Percentiles rank a stretch among this genome's conserved stretches.
phyloP scores from a whole-genome alignment of 2,888 invertebrate species.

The Lysandra bellargus region DNA sequence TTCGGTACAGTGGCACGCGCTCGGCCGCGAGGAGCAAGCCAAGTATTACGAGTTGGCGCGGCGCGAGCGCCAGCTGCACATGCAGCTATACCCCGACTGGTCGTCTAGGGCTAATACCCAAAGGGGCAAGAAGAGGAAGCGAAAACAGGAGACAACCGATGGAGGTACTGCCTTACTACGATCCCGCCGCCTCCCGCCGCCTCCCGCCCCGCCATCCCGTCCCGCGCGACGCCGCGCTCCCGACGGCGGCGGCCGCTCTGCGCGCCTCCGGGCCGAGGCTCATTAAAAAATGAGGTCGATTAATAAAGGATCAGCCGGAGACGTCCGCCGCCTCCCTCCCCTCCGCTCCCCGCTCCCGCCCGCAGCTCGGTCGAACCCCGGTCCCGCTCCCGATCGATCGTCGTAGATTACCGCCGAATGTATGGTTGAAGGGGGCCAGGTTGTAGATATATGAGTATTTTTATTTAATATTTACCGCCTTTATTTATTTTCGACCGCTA shows the following conservation, averaged over 20 bases:
- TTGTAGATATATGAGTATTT: conserved; percentile 76
- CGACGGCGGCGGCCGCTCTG: conserved; percentile 60
- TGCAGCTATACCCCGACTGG: conserved; percentile 99
- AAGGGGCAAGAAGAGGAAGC: conserved; percentile 99
- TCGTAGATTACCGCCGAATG: conserved; percentile 71
- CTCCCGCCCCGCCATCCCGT: conserved; percentile 45
- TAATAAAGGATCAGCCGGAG: conserved; percentile 71
- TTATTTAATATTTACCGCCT: conserved; percentile 73
- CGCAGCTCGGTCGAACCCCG: conserved; percentile 70
- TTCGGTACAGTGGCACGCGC: conserved; percentile 97
- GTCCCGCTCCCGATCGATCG: conserved; percentile 53
- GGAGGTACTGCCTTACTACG: conserved; percentile 89
- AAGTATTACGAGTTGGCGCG: conserved; percentile 99
- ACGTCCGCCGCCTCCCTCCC: conserved; percentile 56
- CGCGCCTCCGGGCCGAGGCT: conserved; percentile 51
- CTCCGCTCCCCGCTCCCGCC: conserved; percentile 43
- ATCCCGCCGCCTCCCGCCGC: conserved; percentile 67
- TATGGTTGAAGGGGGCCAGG: conserved; percentile 78
- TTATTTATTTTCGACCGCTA: conserved; percentile 75
- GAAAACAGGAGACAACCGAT: conserved; percentile 98
- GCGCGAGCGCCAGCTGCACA: conserved; percentile 98
- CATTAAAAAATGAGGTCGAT: conserved; percentile 74
- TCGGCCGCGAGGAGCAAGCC: conserved; percentile 99
- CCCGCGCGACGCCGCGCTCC: conserved; percentile 28
- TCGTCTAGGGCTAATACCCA: conserved; percentile 99